Evolutionary conservation across 2,113 vertebrate genomes (phyloP).

Genomic region (Osmerus mordax): DNA sequence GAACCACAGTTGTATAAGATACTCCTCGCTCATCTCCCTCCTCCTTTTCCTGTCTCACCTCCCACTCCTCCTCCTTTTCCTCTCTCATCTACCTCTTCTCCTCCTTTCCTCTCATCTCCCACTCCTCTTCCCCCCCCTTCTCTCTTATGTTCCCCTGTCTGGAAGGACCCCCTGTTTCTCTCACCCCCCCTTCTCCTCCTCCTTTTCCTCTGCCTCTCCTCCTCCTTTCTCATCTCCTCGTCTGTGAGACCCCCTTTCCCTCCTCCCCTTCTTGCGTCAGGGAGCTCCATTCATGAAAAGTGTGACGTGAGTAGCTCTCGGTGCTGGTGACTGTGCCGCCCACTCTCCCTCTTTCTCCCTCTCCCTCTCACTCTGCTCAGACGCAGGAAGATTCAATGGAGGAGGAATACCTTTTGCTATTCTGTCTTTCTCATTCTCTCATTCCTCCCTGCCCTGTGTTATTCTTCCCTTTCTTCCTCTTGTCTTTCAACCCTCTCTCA

Average conservation of each 20-base stretch:
- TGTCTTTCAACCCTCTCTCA: slow-evolving; percentile 11
- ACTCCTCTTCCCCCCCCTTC: background rate
- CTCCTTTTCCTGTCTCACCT: no score
- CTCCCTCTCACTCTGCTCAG: slow-evolving; percentile 18
- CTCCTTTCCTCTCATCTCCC: no score
- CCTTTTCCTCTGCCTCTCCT: slow-evolving; percentile 9
- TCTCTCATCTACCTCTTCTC: no score
- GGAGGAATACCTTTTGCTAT: background rate
- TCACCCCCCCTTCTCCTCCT: background rate
- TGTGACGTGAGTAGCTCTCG: slow-evolving; percentile 67
- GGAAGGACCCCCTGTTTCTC: background rate
- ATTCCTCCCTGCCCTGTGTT: background rate
- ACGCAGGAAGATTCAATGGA: background rate
- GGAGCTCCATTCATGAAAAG: slow-evolving; percentile 77
- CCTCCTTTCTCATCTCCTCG: slow-evolving; percentile 10
- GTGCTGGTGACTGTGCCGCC: slow-evolving; percentile 53
- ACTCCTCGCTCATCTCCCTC: no score
- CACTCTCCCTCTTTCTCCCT: slow-evolving; percentile 50
- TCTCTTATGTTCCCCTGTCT: background rate
- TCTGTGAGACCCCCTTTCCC: slow-evolving; percentile 9
- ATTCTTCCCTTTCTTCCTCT: background rate
- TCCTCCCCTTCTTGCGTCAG: slow-evolving; percentile 56
- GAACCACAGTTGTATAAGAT: no score
- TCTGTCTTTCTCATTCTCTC: background rate
- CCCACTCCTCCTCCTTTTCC: no score